phyloP scores from a whole-genome alignment of 2,113 vertebrate genomes.

The Cynopterus brachyotis region DNA sequence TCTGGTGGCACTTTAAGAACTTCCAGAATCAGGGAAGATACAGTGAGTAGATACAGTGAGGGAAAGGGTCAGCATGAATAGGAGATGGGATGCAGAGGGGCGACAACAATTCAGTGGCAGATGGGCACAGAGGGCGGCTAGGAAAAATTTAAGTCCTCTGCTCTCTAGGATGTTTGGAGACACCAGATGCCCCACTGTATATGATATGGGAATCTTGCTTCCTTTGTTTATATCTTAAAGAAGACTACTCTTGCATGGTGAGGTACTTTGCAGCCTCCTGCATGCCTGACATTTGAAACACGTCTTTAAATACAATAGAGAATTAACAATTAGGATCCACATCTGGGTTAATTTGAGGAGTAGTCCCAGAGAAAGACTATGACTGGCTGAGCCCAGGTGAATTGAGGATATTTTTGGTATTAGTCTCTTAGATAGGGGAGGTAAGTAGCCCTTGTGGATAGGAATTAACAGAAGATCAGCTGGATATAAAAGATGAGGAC shows the following conservation, averaged over 20 bases:
- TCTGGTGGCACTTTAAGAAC: background rate
- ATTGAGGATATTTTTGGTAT: background rate
- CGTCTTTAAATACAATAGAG: background rate
- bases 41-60: background rate
- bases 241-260: background rate
- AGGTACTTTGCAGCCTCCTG: background rate
- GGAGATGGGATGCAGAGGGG: too few species aligned
- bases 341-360: background rate
- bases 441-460: background rate
- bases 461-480: background rate
- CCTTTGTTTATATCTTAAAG: background rate
- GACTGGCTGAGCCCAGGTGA: background rate
- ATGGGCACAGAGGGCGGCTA: background rate
- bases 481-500: background rate
- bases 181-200: background rate
- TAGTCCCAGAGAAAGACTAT: background rate
- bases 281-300: background rate
- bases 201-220: background rate
- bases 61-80: background rate
- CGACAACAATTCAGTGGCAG: background rate
- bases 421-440: background rate
- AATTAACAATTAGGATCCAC: background rate
- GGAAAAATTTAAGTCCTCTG: background rate
- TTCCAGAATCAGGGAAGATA: background rate
- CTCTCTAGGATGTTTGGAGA: background rate